Conservation (phyloP, 2,888 invertebrate species). For the Schizaphis graminum region DNA sequence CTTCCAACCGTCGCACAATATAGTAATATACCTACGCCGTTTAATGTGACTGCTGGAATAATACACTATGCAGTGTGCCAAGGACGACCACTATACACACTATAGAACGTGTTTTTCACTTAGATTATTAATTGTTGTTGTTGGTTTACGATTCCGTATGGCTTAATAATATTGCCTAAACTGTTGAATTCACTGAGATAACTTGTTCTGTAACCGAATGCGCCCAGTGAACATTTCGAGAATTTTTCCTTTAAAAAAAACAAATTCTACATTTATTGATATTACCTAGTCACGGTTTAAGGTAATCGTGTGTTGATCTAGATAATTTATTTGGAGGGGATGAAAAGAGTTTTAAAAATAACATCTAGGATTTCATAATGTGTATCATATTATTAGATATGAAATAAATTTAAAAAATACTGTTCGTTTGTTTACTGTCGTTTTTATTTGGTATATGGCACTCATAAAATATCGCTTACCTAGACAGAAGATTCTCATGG, state of each 20-base stretch:
- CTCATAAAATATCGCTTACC: background rate
- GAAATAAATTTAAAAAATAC: background rate
- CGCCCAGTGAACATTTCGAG: background rate
- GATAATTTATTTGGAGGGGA: background rate
- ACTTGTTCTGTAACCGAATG: background rate
- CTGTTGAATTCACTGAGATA: background rate
- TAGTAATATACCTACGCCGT: background rate
- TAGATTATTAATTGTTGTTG: background rate
- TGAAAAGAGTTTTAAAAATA: background rate
- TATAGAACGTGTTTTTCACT: background rate
- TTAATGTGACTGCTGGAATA: background rate
- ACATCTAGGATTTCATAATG: background rate
- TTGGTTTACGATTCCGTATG: background rate
- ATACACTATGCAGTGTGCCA: background rate
- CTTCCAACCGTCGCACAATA: background rate
- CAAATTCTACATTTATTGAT: background rate
- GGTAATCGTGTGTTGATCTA: background rate
- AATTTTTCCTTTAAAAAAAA: background rate
- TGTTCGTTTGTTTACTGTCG: background rate
- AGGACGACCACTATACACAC: background rate
- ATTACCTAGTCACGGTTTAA: background rate
- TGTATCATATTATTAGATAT: background rate
- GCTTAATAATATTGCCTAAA: background rate
- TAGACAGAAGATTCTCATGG: background rate
- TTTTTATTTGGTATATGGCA: background rate